Evolutionary conservation across 2,797 vertebrate species (phyloP).

Genomic region (Enteromius viviparus): DNA sequence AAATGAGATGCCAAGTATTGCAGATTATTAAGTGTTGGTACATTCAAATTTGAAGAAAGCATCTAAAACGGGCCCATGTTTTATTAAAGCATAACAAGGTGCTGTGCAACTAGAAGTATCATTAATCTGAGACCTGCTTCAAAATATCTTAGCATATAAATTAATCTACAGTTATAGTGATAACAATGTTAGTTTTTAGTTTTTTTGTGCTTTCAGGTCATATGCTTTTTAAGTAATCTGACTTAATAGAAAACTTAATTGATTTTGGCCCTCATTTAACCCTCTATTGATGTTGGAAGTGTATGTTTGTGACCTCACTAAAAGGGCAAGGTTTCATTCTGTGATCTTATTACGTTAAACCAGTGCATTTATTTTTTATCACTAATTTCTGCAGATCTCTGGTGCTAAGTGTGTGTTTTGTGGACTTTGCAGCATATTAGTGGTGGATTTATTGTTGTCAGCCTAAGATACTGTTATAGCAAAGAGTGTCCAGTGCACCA

Average conservation of each 20-base stretch:
- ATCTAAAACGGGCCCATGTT: neutral
- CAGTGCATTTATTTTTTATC: constrained; percentile 17
- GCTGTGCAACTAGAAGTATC: constrained; percentile 7
- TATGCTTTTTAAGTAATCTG: constrained; percentile 52
- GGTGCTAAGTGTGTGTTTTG: neutral
- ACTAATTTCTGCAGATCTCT: constrained; percentile 13
- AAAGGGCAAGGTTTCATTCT: constrained; percentile 45
- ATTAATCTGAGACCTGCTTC: neutral
- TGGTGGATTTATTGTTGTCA: constrained; percentile 37
- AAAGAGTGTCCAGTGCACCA: constrained; percentile 39
- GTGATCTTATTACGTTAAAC: constrained; percentile 51
- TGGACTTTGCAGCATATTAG: constrained; percentile 24
- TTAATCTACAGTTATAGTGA: neutral
- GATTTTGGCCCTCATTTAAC: constrained; percentile 68
- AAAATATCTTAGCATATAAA: constrained; percentile 1
- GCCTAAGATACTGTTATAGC: constrained; percentile 28
- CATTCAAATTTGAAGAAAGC: constrained; percentile 5
- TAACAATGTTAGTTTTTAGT: constrained; percentile 54
- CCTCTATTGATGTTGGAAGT: constrained; percentile 63
- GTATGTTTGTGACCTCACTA: constrained; percentile 49
- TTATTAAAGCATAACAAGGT: neutral
- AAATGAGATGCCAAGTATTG: constrained; percentile 10
- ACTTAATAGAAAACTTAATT: constrained; percentile 65
- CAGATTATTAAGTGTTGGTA: neutral
- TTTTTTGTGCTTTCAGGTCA: constrained; percentile 59